Evolutionary conservation across 2,113 vertebrate genomes (phyloP).

Genomic region (Gracilinanus agilis): DNA sequence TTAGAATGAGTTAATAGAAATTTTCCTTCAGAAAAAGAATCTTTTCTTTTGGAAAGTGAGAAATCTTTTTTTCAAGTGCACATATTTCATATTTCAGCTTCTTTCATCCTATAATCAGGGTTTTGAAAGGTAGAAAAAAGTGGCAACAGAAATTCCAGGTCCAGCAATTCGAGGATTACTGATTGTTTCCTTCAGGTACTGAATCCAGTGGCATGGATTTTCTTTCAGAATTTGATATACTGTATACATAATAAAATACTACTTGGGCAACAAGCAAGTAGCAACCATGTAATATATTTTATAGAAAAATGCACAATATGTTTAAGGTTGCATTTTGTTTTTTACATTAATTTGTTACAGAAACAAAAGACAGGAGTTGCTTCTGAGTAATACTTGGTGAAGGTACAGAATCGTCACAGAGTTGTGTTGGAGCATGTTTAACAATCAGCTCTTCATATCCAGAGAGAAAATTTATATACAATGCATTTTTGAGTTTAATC

Average conservation of each 20-base stretch:
- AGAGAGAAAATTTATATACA: too few relatives aligned
- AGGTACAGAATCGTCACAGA: not conserved
- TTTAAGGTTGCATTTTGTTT: not conserved
- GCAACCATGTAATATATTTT: too few relatives aligned
- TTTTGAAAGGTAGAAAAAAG: not conserved
- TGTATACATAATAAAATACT: not conserved
- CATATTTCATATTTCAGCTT: not conserved
- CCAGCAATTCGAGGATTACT: not conserved
- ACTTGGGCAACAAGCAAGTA: too few relatives aligned
- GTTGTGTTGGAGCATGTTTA: too few relatives aligned
- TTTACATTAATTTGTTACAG: not conserved
- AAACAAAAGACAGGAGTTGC: not conserved
- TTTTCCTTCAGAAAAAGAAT: conserved; percentile 1
- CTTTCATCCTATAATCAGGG: not conserved
- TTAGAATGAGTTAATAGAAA: conserved; percentile 4
- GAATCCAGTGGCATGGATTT: not conserved
- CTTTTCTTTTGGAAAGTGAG: conserved; percentile 36
- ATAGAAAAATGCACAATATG: not conserved
- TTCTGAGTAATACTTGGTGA: conserved; percentile 27
- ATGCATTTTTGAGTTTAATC: too few relatives aligned
- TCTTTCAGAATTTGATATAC: not conserved
- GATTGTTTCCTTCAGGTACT: not conserved
- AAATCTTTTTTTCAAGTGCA: not conserved
- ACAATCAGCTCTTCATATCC: too few relatives aligned
- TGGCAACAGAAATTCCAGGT: not conserved